Evolutionary conservation across 2,797 vertebrate genomes (phyloP), one percentile per base, ranked within the genome.

Genomic region (Bovichtus diacanthus): DNA sequence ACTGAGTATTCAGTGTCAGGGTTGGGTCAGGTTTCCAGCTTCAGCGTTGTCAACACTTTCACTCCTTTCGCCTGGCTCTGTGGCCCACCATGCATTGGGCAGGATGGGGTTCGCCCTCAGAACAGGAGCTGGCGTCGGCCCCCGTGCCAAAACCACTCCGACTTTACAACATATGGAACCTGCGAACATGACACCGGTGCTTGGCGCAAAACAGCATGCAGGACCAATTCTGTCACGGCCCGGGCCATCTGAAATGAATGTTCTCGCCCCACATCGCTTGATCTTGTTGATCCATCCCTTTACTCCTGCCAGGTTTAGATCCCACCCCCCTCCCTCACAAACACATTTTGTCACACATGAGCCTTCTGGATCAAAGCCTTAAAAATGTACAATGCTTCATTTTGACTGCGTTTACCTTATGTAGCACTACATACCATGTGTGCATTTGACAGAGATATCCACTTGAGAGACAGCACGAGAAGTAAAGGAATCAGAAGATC

Each of bases 211-310:
- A 90, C 88, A 88, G 87, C 92, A 92, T 82, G 82, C 90, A 91
- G 92, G 87, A 93, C 83, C 89, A 90, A 91, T 93, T 93, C 84
- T 92, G 88, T 93, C 92, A 91, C 75, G 81, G 81, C 81, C 78
- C 41, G 10, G 74, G 80, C 92, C 93, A 94, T 94, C 89, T 94
- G 91, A 93, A 90, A 92, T 83, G 86, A 95, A 94, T 93, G 90
- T 91, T 92, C 93, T 92, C 78, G 68, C 86, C 87, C 87, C 85
- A 83, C 88, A 84, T 88, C 60, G 82, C 91, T 92, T 91, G 90
- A 92, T 92, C 90, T 89, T 83, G 90, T 86, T 93, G 90, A 92
- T 87, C 90, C 85, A 38, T 86, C 70, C 83, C 74, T 70, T 83
- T 46, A n/a, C 81, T 76, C 62, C 80, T 80, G 82, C 80, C 88